phyloP scores from a whole-genome alignment of 1,140 invertebrate genomes.

The Chironomus striatipennis region DNA sequence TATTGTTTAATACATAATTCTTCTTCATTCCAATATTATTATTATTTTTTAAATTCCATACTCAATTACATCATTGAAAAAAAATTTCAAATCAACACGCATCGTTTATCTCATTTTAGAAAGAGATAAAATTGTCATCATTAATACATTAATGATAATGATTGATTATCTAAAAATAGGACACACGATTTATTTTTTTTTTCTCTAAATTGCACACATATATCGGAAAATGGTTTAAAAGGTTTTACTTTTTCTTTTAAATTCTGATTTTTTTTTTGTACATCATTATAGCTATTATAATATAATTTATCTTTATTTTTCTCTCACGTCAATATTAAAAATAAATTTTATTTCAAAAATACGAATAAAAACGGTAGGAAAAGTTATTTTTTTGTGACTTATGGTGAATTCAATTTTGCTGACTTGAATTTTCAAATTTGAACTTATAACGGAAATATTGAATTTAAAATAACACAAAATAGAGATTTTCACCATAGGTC shows the following conservation, averaged over 20 bases:
- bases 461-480: too few relatives aligned
- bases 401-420: too few relatives aligned
- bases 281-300: background rate
- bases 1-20: background rate
- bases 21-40: too few relatives aligned
- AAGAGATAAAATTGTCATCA: background rate
- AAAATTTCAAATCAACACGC: too few relatives aligned
- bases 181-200: background rate
- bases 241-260: background rate
- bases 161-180: background rate
- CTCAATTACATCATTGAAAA: too few relatives aligned
- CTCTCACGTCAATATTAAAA: background rate
- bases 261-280: conserved; percentile 9
- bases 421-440: too few relatives aligned
- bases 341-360: background rate
- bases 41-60: too few relatives aligned
- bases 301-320: background rate
- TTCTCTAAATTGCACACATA: conserved; percentile 6
- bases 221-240: background rate
- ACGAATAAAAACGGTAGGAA: background rate
- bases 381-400: too few relatives aligned
- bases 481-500: too few relatives aligned
- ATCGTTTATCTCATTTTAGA: background rate
- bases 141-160: background rate
- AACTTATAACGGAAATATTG: too few relatives aligned